Conservation (phyloP, 2,888 invertebrate genomes). For the Arenicola marina region DNA sequence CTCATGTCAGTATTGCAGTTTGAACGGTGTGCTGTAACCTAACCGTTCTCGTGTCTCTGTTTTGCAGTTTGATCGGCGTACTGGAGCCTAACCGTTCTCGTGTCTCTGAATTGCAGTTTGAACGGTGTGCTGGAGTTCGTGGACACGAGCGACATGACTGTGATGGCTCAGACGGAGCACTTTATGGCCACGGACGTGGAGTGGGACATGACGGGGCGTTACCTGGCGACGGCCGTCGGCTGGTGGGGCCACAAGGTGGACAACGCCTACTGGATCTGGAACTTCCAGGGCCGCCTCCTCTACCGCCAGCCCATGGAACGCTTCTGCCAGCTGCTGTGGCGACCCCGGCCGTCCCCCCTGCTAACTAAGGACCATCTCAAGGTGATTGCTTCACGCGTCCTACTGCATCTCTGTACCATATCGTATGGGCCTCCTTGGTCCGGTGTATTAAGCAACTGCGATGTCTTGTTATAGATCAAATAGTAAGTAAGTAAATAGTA, state of each 20-base stretch:
- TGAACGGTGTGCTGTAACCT: too few species aligned
- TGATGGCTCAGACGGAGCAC: conserved; percentile 94
- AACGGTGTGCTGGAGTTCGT: conserved; percentile 93
- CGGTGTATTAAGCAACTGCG: background rate
- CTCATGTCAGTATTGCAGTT: too few species aligned
- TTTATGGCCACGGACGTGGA: conserved; percentile 92
- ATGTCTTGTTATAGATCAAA: background rate
- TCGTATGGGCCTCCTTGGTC: too few species aligned
- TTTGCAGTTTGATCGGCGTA: too few species aligned
- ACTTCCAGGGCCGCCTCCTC: conserved; percentile 84
- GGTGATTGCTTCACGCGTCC: conserved; percentile 38
- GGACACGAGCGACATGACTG: conserved; percentile 91
- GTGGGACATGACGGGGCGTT: conserved; percentile 99
- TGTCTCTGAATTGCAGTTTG: too few species aligned
- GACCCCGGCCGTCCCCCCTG: conserved; percentile 88
- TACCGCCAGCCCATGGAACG: conserved; percentile 85
- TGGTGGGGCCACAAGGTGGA: conserved; percentile 89
- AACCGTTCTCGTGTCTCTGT: too few species aligned
- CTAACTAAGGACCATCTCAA: conserved; percentile 79
- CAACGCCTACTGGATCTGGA: conserved; percentile 94
- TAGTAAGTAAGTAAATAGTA: background rate
- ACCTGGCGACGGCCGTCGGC: conserved; percentile 94
- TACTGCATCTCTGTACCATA: background rate
- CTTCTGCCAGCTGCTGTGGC: conserved; percentile 94
- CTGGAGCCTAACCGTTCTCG: too few species aligned